Evolutionary conservation across 2,888 invertebrate genomes (phyloP).

Genomic region (Dromius quadrimaculatus): DNA sequence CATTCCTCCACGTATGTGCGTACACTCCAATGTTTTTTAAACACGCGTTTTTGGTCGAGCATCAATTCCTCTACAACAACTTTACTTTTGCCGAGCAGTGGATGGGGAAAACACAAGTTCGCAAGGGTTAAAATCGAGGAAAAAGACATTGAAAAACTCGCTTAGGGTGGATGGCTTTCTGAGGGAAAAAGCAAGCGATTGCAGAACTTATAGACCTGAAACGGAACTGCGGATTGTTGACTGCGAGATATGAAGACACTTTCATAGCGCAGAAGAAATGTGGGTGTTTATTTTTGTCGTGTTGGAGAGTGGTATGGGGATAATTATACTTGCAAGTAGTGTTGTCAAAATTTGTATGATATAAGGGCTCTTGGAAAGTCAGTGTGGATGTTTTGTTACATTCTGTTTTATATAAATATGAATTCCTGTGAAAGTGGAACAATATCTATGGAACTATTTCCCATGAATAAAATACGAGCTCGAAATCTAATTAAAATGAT

Average conservation of each 20-base stretch:
- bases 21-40: constrained; percentile 13
- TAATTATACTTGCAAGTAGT: constrained; percentile 25
- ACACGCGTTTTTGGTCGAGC: constrained; percentile 26
- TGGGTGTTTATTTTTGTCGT: constrained; percentile 29
- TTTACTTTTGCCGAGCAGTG: constrained; percentile 21
- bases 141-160: background rate
- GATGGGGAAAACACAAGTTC: background rate
- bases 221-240: constrained; percentile 51
- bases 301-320: background rate
- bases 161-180: constrained; percentile 2
- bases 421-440: too few species aligned
- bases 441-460: too few species aligned
- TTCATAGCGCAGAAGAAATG: constrained; percentile 50
- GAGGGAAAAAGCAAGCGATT: constrained; percentile 23
- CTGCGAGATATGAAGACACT: constrained; percentile 50
- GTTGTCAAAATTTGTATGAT: constrained; percentile 11
- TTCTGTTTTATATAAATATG: too few species aligned
- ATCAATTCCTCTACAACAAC: constrained; percentile 44
- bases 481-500: too few species aligned
- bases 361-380: too few species aligned
- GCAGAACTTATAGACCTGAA: constrained; percentile 5
- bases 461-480: too few species aligned
- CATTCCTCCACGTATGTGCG: background rate
- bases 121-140: constrained; percentile 14
- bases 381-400: too few species aligned